Percentiles rank a stretch among this genome's conserved stretches.
Conservation (phyloP, 1,140 invertebrate species). For the Drosophila aff. region DNA sequence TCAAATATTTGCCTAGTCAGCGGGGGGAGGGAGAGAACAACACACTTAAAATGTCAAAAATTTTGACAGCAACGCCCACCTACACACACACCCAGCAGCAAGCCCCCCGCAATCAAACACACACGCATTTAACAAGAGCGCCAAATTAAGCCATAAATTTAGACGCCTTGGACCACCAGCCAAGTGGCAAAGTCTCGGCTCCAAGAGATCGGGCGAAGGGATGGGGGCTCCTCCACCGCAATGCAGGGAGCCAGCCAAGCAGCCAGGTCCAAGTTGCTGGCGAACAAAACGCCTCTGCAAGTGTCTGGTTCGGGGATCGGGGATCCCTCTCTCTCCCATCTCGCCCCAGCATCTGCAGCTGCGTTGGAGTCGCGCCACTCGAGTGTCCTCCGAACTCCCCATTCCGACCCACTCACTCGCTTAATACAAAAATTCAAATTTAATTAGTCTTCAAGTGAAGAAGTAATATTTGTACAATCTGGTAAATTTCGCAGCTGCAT, state of each 20-base stretch:
- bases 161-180: conserved; percentile 73
- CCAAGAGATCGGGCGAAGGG: conserved; percentile 1
- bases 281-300: conserved; percentile 63
- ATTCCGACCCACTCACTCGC: conserved; percentile 40
- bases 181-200: conserved; percentile 48
- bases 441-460: conserved; percentile 83
- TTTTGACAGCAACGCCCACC: conserved; percentile 72
- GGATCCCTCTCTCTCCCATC: conserved; percentile 2
- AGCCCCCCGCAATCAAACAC: conserved; percentile 51
- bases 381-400: conserved; percentile 11
- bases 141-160: conserved; percentile 83
- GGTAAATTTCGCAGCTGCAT: conserved; percentile 73
- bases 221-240: conserved; percentile 20
- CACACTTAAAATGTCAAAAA: conserved; percentile 77
- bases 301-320: conserved; percentile 39
- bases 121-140: conserved; percentile 78
- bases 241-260: conserved; percentile 49
- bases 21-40: conserved; percentile 41
- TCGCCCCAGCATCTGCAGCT: conserved; percentile 32
- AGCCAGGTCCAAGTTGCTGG: conserved; percentile 50
- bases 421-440: conserved; percentile 81
- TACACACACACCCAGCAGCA: not conserved
- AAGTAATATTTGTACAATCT: conserved; percentile 82
- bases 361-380: conserved; percentile 14
- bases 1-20: conserved; percentile 69